A percentile compares a stretch with the other conserved stretches of the same genome.
phyloP scores from a whole-genome alignment of 2,797 vertebrate genomes.

The Darevskia nairensis region DNA sequence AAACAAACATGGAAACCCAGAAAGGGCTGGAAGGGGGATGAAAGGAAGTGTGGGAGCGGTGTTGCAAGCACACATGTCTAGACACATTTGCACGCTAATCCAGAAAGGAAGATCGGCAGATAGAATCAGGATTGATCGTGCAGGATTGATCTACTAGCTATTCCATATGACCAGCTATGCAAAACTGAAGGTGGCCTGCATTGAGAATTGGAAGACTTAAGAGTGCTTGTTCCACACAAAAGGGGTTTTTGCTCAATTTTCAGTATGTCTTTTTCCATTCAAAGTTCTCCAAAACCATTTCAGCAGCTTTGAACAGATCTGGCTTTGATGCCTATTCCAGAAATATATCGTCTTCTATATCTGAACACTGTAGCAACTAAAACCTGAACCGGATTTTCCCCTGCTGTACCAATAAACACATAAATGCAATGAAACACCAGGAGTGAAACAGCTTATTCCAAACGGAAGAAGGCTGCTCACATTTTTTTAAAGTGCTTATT shows the following conservation, averaged over 20 bases:
- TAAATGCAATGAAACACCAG: not conserved
- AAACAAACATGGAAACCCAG: not conserved
- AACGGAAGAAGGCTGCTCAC: slow-evolving; percentile 3
- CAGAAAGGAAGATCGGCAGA: not conserved
- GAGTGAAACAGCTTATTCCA: not conserved
- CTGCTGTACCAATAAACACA: not conserved
- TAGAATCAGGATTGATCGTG: not conserved
- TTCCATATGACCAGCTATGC: not conserved
- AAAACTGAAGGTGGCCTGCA: not conserved
- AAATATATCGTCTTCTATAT: not conserved
- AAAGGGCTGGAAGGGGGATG: not conserved
- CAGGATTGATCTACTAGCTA: not conserved
- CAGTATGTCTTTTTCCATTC: not conserved
- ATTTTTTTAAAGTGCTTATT: slow-evolving; percentile 24
- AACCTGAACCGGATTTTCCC: not conserved
- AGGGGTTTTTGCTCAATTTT: not conserved
- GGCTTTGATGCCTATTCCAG: slow-evolving; percentile 11
- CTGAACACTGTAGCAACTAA: not conserved
- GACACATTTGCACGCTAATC: not conserved
- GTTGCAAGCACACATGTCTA: not conserved
- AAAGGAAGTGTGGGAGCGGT: not conserved
- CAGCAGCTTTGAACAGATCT: not conserved
- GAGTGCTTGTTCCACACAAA: not conserved
- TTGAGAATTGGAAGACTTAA: not conserved
- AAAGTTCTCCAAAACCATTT: slow-evolving; percentile 6